These are phyloP conservation scores for Tromatobia lineatoria DNA, from an alignment of 2,888 invertebrate species.

Conservation along the genomic window DNA sequence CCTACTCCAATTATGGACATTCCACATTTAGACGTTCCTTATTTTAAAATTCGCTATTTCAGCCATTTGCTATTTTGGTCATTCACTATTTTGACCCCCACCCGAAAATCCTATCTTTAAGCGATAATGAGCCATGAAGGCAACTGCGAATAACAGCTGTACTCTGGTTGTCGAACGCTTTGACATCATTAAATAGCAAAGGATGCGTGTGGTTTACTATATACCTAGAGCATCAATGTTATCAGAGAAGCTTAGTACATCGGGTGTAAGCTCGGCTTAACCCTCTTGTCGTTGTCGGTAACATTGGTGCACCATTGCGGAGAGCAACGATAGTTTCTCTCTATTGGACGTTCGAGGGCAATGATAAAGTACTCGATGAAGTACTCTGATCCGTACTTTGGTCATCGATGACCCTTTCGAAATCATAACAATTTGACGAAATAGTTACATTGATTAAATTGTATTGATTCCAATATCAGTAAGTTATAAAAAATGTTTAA, in stretches of 20 bases:
- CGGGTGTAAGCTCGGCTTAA: constrained; percentile 60
- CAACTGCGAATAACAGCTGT: constrained; percentile 29
- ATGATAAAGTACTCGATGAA: constrained; percentile 27
- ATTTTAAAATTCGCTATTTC: too few species aligned
- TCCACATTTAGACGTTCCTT: too few species aligned
- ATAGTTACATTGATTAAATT: background rate
- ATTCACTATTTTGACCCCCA: too few species aligned
- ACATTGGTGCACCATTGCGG: constrained; percentile 31
- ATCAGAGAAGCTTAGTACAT: constrained; percentile 61
- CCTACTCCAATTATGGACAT: too few species aligned
- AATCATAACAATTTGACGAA: background rate
- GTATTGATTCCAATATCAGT: too few species aligned
- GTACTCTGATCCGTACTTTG: too few species aligned
- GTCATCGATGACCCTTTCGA: background rate
- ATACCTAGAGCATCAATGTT: constrained; percentile 58
- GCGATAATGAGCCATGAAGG: background rate
- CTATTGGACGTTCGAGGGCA: constrained; percentile 31
- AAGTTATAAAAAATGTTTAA: too few species aligned
- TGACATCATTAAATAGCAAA: constrained; percentile 10
- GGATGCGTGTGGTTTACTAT: constrained; percentile 6
- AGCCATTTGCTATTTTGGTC: too few species aligned
- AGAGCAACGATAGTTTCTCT: constrained; percentile 32
- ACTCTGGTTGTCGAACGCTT: constrained; percentile 33
- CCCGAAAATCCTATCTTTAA: too few species aligned
- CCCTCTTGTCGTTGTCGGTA: constrained; percentile 58